Evolutionary conservation across 1,140 invertebrate genomes (phyloP), one percentile per base, ranked within the genome.

Genomic region (Helicoverpa armigera): DNA sequence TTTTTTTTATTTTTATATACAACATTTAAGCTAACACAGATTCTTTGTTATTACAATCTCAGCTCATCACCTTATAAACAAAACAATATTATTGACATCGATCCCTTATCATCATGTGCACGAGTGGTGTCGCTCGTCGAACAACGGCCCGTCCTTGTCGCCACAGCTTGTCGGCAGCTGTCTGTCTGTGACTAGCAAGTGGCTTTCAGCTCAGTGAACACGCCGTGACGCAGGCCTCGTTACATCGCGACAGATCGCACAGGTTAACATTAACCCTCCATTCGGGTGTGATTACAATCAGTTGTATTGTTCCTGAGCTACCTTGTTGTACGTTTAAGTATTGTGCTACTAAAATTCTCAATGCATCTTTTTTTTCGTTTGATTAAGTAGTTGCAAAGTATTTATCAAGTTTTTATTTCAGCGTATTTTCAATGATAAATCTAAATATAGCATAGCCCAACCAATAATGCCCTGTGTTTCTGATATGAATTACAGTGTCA

Each of bases 151-250:
- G 70, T 72, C 51, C 50, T n/a, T 53, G 29, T 53, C 31, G 35
- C 48, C 58, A 43, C 74, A 65, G 74, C 14, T 77, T 77, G 74
- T 53, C 74, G 78, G 56, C 67, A 73, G 75, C 73, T 85, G 80
- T 82, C 83, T 81, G 58, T 72, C 65, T 73, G 67, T 67, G 65
- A 58, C 74, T 69, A 69, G 48, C 63, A 54, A 77, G 74, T 65
- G 54, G 73, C 72, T 85, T 82, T 82, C 84, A 81, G 80, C 58
- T 82, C 81, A 79, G 72, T 86, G 80, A 83, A 81, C 54, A 70
- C 74, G 73, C 35, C 76, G 61, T 72, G 58, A 50, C 43, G 29
- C 14, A 53, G 35, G 72, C n/a, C 14, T 51, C 73, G 13, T 60
- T 50, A 65, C 48, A 31, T 53, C 18, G 13, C 53, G 74, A 77